Evolutionary conservation across 2,888 invertebrate genomes (phyloP).

Genomic region (Phengaris arion): DNA sequence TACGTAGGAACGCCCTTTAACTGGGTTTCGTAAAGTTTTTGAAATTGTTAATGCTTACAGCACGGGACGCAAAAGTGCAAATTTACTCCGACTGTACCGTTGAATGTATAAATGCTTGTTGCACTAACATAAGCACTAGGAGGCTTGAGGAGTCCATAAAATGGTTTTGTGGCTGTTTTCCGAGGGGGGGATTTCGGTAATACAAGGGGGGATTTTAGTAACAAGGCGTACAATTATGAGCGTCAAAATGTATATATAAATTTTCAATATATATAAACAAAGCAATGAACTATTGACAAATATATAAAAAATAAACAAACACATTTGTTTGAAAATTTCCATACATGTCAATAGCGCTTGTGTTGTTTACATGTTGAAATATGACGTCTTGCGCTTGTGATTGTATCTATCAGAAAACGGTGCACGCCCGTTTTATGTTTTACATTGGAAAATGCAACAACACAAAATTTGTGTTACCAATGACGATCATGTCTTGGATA

Average conservation of each 20-base stretch:
- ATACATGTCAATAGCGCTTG: too few species aligned
- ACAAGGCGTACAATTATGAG: not conserved
- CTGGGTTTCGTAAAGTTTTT: slow-evolving; percentile 4
- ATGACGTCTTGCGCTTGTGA: too few species aligned
- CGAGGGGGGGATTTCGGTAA: not conserved
- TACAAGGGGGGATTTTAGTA: not conserved
- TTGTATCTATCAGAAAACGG: too few species aligned
- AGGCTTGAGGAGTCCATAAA: slow-evolving; percentile 24
- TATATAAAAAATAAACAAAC: too few species aligned
- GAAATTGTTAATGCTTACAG: not conserved
- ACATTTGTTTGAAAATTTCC: too few species aligned
- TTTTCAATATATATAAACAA: too few species aligned
- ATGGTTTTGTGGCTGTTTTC: not conserved
- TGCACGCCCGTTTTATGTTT: too few species aligned
- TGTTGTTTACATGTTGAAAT: too few species aligned
- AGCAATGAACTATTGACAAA: too few species aligned
- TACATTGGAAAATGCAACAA: too few species aligned
- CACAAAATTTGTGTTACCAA: too few species aligned
- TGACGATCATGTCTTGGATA: too few species aligned
- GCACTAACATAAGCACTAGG: slow-evolving; percentile 1
- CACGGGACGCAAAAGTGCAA: not conserved
- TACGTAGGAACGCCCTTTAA: slow-evolving; percentile 15
- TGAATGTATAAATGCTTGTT: slow-evolving; percentile 14
- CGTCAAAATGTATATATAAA: not conserved
- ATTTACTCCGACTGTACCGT: not conserved